These are phyloP conservation scores for Pachyseris speciosa DNA, from an alignment of 64 coral and sea anemone genomes.

Conservation along the genomic window DNA sequence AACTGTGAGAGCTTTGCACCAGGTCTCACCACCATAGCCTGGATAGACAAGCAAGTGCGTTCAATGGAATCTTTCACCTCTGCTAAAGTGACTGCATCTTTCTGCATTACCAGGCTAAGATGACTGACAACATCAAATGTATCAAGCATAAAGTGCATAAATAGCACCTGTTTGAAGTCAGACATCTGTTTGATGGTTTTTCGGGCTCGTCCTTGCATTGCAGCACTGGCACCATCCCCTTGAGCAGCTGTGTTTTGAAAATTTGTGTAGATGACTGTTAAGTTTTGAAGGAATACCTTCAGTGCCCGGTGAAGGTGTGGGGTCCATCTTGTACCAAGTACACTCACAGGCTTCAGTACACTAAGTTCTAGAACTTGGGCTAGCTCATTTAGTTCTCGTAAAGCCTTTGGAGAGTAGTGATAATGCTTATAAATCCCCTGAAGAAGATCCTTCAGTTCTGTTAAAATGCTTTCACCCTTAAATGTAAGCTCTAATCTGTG, in stretches of 20 bases:
- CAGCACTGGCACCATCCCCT: constrained; percentile 42
- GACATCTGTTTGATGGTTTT: constrained; percentile 59
- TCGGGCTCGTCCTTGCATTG: constrained; percentile 22
- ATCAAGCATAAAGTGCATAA: constrained; percentile 55
- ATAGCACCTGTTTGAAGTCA: constrained; percentile 63
- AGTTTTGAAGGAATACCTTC: constrained; percentile 49
- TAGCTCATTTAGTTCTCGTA: constrained; percentile 44
- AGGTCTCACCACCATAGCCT: constrained; percentile 55
- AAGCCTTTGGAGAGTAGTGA: constrained; percentile 49
- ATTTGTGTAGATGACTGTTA: constrained; percentile 51
- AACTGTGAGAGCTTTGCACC: constrained; percentile 58
- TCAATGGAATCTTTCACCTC: constrained; percentile 51
- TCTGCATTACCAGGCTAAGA: constrained; percentile 61
- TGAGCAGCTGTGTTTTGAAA: constrained; percentile 41
- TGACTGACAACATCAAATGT: constrained; percentile 50
- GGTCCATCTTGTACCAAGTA: constrained; percentile 53
- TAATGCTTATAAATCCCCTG: constrained; percentile 47
- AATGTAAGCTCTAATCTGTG: constrained; percentile 55
- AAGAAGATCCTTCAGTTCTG: constrained; percentile 49
- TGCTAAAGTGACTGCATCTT: constrained; percentile 57
- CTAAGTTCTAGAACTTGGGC: constrained; percentile 52
- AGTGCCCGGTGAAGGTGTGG: constrained; percentile 17
- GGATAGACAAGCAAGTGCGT: constrained; percentile 55
- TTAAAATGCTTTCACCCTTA: constrained; percentile 50
- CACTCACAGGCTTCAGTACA: constrained; percentile 51